Evolutionary conservation across 2,113 vertebrate species (phyloP), one percentile per base, ranked within the genome.

Genomic region (Indicator indicator): DNA sequence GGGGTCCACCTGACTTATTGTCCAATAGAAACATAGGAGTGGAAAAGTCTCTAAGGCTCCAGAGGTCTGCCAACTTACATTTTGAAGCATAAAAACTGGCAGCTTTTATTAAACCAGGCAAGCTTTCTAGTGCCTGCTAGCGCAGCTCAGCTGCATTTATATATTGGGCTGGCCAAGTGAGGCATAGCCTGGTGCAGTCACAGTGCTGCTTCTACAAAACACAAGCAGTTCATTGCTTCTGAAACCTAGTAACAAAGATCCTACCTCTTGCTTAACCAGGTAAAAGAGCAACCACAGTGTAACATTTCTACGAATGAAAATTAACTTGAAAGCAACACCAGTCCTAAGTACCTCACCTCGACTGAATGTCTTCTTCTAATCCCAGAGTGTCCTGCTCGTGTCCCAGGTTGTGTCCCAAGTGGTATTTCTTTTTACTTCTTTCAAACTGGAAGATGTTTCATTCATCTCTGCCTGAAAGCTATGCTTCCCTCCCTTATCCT

Each of bases 71-170:
- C 21, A 78, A 55, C 70, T 20, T 80, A 15, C 23, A 38, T 59
- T 84, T 69, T 63, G 50, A 90, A 82, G 60, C 79, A 56, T 56
- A 90, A 85, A 84, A 27, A 13, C 36, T 62, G 74, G 46, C 67
- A 85, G 59, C 17, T 87, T 87, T 90, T 90, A 88, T 78, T 67
- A 73, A 85, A 63, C 89, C n/a, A 36, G 46, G 83, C 63, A 76
- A 56, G 9, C 2, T 83, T 83, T 88, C 56, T 64, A 54, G n/a
- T 16, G 15, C 20, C 87, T 76, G 42, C 42, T 80, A 19, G 19
- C 63, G 48, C 6, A 85, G 48, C 32, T 87, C 64, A 87, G 63
- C 9, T 72, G 46, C 73, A 82, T 83, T 69, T 20, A 16, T 38
- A 8, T 40, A 70, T 27, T 52, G 12, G 50, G 5, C 36, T 83